Base-by-base conservation (phyloP, 2,113 vertebrate genomes). In the Caranx ignobilis region DNA sequence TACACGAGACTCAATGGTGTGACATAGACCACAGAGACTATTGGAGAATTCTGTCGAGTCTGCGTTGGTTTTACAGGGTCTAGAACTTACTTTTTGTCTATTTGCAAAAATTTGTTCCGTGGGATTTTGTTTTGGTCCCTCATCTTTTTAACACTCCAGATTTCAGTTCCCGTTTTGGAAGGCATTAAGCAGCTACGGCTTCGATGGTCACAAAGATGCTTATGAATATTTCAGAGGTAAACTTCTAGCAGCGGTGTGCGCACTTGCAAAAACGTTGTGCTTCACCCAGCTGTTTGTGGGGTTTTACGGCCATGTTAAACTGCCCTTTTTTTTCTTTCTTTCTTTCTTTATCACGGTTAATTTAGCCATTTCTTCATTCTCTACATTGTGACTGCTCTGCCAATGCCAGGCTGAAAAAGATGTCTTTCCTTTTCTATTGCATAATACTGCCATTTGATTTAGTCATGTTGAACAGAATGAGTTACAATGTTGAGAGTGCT, bases 361-460 rank as follows among this genome's bases (percentile, higher is more conserved):
- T 31, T 84, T 82, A 56, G 15, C 41, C 81, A 72, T 90, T 64
- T 76, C 66, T 71, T 67, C 77, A 82, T 86, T 86, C 77, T 89
- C 52, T 39, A 39, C 72, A 71, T 91, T 75, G 78, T 88, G 71
- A 81, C 77, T 84, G 78, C 82, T 85, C 79, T 84, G 83, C 87
- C 86, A 72, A 71, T 68, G 54, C 71, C 79, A 83, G 89, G 76
- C 77, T 77, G 67, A 77, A 87, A 85, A 90, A 76, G 87, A 90
- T 90, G 91, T 92, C 86, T 89, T 91, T 93, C 81, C 79, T 87
- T 93, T 92, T 87, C 83, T 86, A 90, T 87, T 86, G 91, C 91
- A 71, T 90, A 92, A 91, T 88, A 92, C 91, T 93, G 91, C 90
- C 89, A 89, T 89, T 89, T 91, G 81, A 88, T 92, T 93, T 89